Evolutionary conservation across 1,140 invertebrate species (phyloP), one percentile per base, ranked within the genome.

Genomic region (Drosophila nikananu): DNA sequence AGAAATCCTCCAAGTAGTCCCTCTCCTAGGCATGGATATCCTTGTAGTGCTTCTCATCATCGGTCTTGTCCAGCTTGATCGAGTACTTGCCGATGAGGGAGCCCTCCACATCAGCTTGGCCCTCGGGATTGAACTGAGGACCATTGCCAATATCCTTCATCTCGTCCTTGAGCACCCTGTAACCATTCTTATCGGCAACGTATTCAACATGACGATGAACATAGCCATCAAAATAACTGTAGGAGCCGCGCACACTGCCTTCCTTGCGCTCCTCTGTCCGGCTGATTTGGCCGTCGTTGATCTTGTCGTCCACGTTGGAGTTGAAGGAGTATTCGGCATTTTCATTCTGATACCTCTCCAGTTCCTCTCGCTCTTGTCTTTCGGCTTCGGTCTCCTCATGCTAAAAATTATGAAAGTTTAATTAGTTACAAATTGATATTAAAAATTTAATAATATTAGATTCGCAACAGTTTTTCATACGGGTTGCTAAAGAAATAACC

Each of bases 181-280:
- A 95, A 63, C 95, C 95, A 64, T 94, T 93, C 81, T 95, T 93
- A 83, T 95, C 95, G 80, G 95, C 95, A 55, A 93, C 93, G 77
- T 95, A 95, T 55, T 94, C 86, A 0, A 95, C 94, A 9, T 92
- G 95, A n/a, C 94, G 92, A 61, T 87, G 86, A 67, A 94, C 93
- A 72, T 86, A 95, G 5, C 95, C 95, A 91, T 95, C 95, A 60
- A 92, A 93, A 84, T 95, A 95, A 23, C 93, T 94, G 78, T 95
- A 95, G 44, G 89, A 90, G 8, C 95, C 95, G 17, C 73, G 92
- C 32, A 93, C 93, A n/a, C 94, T 91, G 8, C 93, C 93, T 7
- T 81, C 91, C 21, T 95, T 93, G 35, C 95, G 93, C 5, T 84
- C 83, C 91, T 95, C 95, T 17, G 93, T 77, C n/a, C 95, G 89